phyloP scores from a whole-genome alignment of 1,140 invertebrate genomes.

The Paraescarpia echinospica region DNA sequence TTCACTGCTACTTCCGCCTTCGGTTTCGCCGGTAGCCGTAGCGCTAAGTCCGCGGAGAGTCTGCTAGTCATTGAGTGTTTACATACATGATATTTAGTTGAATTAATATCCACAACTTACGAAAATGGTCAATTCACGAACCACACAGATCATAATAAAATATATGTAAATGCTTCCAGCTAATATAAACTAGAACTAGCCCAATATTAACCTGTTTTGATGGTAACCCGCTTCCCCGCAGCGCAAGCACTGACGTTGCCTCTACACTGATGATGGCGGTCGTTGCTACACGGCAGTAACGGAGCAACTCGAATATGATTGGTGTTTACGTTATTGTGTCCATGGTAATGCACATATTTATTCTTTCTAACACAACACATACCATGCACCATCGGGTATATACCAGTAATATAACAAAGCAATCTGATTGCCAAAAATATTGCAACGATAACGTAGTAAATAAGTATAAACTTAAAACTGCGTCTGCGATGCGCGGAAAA shows the following conservation, averaged over 20 bases:
- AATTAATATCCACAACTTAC: neutral
- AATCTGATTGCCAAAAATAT: neutral
- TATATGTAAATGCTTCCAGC: neutral
- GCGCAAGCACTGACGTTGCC: neutral
- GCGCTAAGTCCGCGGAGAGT: no score
- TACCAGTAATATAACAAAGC: neutral
- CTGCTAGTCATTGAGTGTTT: no score
- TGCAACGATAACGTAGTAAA: no score
- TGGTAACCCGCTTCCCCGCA: neutral
- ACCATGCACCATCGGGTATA: no score
- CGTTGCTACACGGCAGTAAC: neutral
- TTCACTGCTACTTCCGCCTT: no score
- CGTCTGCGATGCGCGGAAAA: no score
- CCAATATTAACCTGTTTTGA: neutral
- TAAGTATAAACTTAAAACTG: no score
- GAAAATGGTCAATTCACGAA: neutral
- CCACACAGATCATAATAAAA: neutral
- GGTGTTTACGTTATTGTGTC: neutral
- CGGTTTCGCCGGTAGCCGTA: no score
- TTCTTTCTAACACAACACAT: neutral
- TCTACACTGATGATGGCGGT: neutral
- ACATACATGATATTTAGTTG: neutral
- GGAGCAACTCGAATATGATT: neutral
- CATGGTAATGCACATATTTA: neutral
- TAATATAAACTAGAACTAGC: slow-evolving; percentile 1